Evolutionary conservation across 2,888 invertebrate genomes (phyloP).

Genomic region (Neoscelio sp.): DNA sequence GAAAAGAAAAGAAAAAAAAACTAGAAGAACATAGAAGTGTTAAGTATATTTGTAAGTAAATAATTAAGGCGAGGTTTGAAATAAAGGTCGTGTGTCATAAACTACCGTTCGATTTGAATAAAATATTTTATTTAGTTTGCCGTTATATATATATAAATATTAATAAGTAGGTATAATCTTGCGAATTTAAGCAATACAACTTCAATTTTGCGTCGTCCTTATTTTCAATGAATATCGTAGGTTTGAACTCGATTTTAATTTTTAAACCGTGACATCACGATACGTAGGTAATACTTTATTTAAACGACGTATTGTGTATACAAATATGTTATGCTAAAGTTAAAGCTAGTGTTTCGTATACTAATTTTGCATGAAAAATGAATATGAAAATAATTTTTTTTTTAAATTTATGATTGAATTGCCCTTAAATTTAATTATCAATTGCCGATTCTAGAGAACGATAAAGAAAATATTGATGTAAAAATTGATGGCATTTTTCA

Average conservation of each 20-base stretch:
- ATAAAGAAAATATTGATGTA: too few species aligned
- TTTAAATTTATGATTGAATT: too few species aligned
- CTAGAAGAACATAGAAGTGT: slow-evolving; percentile 45
- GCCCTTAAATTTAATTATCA: too few species aligned
- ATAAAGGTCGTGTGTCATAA: slow-evolving; percentile 64
- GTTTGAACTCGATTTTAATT: background rate
- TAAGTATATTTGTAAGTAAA: slow-evolving; percentile 67
- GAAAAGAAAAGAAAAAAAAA: background rate
- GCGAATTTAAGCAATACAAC: slow-evolving; percentile 1
- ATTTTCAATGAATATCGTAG: background rate
- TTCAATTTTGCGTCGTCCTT: background rate
- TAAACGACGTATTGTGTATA: slow-evolving; percentile 2
- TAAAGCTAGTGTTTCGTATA: background rate
- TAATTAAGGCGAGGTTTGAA: slow-evolving; percentile 65
- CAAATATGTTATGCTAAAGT: background rate
- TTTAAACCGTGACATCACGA: background rate
- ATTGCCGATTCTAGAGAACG: too few species aligned
- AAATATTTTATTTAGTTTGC: slow-evolving; percentile 70
- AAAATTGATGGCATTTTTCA: too few species aligned
- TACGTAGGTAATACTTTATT: slow-evolving; percentile 1
- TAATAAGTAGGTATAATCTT: slow-evolving; percentile 7
- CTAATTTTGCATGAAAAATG: background rate
- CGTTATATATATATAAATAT: slow-evolving; percentile 46
- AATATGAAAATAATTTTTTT: too few species aligned
- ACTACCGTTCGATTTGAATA: slow-evolving; percentile 65